These are phyloP conservation scores for Aselliscus stoliczkanus DNA, from an alignment of 2,797 vertebrate species.

Conservation along the genomic window DNA sequence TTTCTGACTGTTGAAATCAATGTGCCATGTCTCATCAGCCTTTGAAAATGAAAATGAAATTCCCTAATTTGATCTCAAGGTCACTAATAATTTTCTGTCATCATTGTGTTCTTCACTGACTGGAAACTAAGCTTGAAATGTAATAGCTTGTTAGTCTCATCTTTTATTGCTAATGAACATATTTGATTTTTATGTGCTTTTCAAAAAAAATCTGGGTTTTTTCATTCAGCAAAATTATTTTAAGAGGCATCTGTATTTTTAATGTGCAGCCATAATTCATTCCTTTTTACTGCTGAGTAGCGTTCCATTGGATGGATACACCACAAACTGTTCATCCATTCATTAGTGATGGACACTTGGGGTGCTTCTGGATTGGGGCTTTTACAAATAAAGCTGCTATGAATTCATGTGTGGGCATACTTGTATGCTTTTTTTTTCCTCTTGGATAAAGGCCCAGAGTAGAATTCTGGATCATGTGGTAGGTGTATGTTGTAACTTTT, in stretches of 20 bases:
- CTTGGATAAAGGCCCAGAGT: not conserved
- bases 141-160: not conserved
- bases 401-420: not conserved
- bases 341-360: not conserved
- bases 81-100: not conserved
- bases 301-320: not conserved
- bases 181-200: not conserved
- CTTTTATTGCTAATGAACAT: not conserved
- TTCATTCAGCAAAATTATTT: not conserved
- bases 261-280: not conserved
- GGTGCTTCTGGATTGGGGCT: not conserved
- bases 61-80: not conserved
- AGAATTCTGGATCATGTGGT: not conserved
- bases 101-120: not conserved
- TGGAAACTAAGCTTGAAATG: not conserved
- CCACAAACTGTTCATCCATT: not conserved
- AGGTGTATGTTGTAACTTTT: not conserved
- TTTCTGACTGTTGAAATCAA: constrained; percentile 20
- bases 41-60: constrained; percentile 2
- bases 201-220: not conserved
- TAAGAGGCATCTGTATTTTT: not conserved
- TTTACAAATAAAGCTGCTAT: not conserved
- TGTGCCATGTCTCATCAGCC: not conserved
- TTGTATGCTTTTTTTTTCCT: not conserved
- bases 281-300: not conserved